Conservation (phyloP, 2,113 vertebrate species). For the Perca flavescens region DNA sequence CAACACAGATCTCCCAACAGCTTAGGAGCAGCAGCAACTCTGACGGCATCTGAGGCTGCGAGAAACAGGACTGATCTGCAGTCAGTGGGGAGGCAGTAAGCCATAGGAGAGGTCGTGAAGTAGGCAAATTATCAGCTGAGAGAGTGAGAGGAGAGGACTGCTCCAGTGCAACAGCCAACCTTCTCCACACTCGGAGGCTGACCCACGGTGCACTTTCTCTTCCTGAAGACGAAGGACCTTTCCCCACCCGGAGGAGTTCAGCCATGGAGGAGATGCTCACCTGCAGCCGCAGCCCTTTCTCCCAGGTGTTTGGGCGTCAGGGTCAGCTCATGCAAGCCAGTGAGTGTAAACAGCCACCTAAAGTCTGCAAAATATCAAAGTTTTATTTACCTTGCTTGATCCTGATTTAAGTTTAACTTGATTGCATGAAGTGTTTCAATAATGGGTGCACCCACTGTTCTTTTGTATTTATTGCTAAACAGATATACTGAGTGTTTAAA, state of each 20-base stretch:
- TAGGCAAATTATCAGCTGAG: constrained; percentile 49
- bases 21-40: constrained; percentile 52
- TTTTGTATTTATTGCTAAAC: not conserved
- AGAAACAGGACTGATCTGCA: constrained; percentile 63
- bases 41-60: constrained; percentile 50
- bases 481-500: constrained; percentile 9
- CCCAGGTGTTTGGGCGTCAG: constrained; percentile 87
- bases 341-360: constrained; percentile 70
- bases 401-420: constrained; percentile 4
- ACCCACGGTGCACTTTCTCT: constrained; percentile 54
- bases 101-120: constrained; percentile 59
- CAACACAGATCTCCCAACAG: constrained; percentile 69
- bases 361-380: constrained; percentile 23
- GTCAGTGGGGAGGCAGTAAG: constrained; percentile 49
- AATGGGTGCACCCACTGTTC: not conserved
- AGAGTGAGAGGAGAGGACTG: constrained; percentile 21
- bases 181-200: constrained; percentile 37
- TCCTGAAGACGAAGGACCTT: constrained; percentile 36
- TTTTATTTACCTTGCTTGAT: constrained; percentile 8
- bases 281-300: constrained; percentile 84
- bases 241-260: constrained; percentile 28
- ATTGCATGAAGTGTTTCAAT: constrained; percentile 21
- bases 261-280: constrained; percentile 85
- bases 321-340: constrained; percentile 88
- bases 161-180: constrained; percentile 17